Evolutionary conservation across 2,888 invertebrate species (phyloP), one percentile per base, ranked within the genome.

Genomic region (Opisthograptis luteolata): DNA sequence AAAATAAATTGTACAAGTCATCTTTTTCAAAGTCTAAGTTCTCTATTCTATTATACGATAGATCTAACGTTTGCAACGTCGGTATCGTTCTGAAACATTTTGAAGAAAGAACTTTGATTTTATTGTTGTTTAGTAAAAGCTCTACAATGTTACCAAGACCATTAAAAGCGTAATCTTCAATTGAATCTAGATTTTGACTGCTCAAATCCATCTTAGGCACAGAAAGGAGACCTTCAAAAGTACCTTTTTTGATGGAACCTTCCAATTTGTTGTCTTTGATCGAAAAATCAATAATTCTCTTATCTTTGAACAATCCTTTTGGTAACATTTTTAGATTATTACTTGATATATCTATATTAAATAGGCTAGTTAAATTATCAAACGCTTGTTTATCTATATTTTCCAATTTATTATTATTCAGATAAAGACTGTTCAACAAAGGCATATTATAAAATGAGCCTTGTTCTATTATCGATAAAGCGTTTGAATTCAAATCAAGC

Each of bases 81-180:
- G 22, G 34, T 2, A 86, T 55, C 7, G 60, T 59, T 47, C 56
- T 70, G 43, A 87, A 84, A 34, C 79, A 70, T 22, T 72, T 61
- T 17, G 58, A 52, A 1, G 72, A 66, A 34, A 87, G 25, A 7
- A 41, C 56, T 19, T 56, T 31, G 17, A 87, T 71, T 10, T 59
- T 58, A 40, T 87, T 87, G 55, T 79, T 73, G 46, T 76, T 78
- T 4, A 87, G 62, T 19, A 68, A 52, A 14, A 87, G 65, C 1
- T 46, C 56, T 6, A 56, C 44, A 3, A 86, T 40, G 8, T 55
- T 62, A 4, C 50, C 49, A 2, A 84, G 55, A 2, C 81, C 79
- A 17, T 63, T 51, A 53, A 87, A 86, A 5, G 83, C 75, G 47
- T 66, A 79, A 52, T 86, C 76, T 51, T 75, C 74, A 27, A 87